Conservation (phyloP, 2,888 invertebrate species). For the Luperina nickerlii region DNA sequence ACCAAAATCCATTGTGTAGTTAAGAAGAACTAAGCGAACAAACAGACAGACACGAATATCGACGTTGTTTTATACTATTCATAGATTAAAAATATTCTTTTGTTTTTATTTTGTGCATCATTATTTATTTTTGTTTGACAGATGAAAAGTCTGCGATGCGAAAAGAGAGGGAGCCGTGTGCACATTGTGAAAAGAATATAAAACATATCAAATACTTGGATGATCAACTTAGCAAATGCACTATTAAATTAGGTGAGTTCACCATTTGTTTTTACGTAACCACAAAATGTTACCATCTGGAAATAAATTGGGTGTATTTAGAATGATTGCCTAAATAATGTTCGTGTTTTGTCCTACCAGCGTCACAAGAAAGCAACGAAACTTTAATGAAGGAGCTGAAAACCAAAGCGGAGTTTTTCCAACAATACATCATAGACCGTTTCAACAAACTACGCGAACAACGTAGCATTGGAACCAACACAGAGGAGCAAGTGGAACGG, state of each 20-base stretch:
- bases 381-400: constrained; percentile 91
- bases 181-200: constrained; percentile 83
- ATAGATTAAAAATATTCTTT: not conserved
- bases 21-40: not conserved
- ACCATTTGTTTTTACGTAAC: not conserved
- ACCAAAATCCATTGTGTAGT: not conserved
- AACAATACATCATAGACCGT: constrained; percentile 91
- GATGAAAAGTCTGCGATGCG: constrained; percentile 86
- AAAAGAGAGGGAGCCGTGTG: constrained; percentile 83
- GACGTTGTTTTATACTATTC: not conserved
- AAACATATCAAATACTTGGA: constrained; percentile 82
- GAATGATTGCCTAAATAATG: not conserved
- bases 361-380: constrained; percentile 90
- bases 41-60: not conserved
- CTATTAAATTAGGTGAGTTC: constrained; percentile 80
- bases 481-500: constrained; percentile 68
- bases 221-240: constrained; percentile 83
- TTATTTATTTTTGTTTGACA: constrained; percentile 61
- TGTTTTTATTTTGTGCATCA: not conserved
- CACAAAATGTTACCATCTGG: not conserved
- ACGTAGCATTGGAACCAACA: constrained; percentile 80
- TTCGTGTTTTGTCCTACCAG: constrained; percentile 64
- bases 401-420: constrained; percentile 91
- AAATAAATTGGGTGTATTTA: not conserved
- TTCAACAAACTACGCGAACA: constrained; percentile 83